Evolutionary conservation across 2,888 invertebrate species (phyloP), one percentile per base, ranked within the genome.

Genomic region (Caenorhabditis sinica): DNA sequence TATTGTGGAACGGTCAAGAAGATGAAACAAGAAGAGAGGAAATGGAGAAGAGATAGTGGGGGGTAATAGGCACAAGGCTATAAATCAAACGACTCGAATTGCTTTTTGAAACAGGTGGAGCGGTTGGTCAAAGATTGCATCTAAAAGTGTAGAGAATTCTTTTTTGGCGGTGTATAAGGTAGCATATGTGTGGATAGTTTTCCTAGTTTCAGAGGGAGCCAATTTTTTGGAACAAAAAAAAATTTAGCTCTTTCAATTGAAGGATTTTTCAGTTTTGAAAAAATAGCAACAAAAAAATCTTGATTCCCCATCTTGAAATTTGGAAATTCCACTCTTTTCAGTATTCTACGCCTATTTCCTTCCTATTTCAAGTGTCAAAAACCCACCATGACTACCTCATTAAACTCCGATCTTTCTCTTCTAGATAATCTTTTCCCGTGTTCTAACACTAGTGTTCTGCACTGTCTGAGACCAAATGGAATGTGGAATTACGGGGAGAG

Each of bases 71-170:
- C 51, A 49, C 30, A 28, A 61, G 17, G 51, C 51, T 65, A 76
- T 76, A 56, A 76, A 68, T 76, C 75, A 76, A 75, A n/a, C 30
- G 65, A 65, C 66, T 66, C 9, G 20, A 66, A 75, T 76, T 56
- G 60, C 58, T 25, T 68, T 49, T 66, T 51, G 66, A 11, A 40
- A 49, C 66, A 68, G 66, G 45, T 58, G 40, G 61, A 40, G 40
- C 33, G 61, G 56, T 45, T 63, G 71, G 53, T 56, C 65, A 65
- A 33, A 66, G 43, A 68, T 68, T 61, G 61, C 20, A 77, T 66
- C 45, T 69, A 43, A 61, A 68, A 36, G 58, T 40, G 66, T 51
- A 23, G 4, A 28, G 11, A 15, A 11, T 5, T 2, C 4, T 56
- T 13, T 25, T 56, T 25, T 25, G 60, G 51, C 45, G 60, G 28